phyloP scores from a whole-genome alignment of 2,888 invertebrate species.

The Eristalis intricaria region DNA sequence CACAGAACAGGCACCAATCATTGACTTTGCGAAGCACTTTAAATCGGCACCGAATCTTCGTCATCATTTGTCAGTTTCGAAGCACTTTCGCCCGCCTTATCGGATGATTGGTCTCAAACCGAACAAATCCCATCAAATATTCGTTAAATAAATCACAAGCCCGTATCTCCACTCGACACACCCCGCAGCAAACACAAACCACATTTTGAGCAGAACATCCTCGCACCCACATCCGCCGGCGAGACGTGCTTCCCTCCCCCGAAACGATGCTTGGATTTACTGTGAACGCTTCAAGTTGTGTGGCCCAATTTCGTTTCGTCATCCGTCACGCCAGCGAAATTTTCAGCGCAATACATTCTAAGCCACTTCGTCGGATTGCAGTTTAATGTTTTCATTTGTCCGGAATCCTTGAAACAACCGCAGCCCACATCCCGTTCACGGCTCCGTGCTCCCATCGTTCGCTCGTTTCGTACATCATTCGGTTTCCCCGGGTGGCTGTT shows the following conservation, averaged over 20 bases:
- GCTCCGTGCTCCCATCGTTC: neutral
- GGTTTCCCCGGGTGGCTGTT: neutral
- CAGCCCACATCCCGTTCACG: neutral
- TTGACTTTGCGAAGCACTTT: neutral
- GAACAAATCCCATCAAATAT: neutral
- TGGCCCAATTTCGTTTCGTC: conserved; percentile 34
- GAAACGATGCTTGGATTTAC: conserved; percentile 19
- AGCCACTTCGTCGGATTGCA: conserved; percentile 27
- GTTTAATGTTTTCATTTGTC: conserved; percentile 43
- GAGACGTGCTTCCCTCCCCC: neutral
- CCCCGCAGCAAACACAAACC: neutral
- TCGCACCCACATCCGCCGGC: neutral
- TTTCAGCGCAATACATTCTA: conserved; percentile 23
- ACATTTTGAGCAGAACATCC: conserved; percentile 13
- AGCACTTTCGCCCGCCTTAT: neutral
- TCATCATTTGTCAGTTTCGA: neutral
- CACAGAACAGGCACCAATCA: neutral
- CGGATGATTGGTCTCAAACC: neutral
- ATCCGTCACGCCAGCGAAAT: conserved; percentile 42
- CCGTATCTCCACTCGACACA: neutral
- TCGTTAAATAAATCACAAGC: conserved; percentile 21
- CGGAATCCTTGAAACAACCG: neutral
- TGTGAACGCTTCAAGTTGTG: conserved; percentile 21
- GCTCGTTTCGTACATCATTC: neutral
- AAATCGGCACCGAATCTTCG: too few species aligned